Percentiles rank a stretch among this genome's conserved stretches.
These are phyloP conservation scores for Apoda limacodes DNA, from an alignment of 2,888 invertebrate genomes.

Conservation along the genomic window DNA sequence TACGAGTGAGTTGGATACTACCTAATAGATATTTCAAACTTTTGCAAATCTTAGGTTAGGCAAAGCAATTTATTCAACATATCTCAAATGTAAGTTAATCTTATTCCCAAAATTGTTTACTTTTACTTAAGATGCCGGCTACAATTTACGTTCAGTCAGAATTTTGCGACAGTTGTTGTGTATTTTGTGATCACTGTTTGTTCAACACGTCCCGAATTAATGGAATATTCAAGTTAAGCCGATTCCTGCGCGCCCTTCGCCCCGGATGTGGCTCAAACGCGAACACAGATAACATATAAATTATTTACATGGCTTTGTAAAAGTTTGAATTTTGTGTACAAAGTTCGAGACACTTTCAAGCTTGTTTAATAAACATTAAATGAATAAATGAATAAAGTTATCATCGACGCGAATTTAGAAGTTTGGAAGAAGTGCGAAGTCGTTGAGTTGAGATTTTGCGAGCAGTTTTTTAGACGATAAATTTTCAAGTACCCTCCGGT, in stretches of 20 bases:
- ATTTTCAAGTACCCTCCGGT: no score
- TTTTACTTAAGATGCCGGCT: conserved; percentile 18
- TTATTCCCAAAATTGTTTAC: conserved; percentile 30
- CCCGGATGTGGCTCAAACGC: conserved; percentile 24
- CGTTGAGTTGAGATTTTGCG: no score
- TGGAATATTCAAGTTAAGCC: conserved; percentile 52
- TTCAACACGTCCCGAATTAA: conserved; percentile 47
- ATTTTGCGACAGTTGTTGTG: conserved; percentile 35
- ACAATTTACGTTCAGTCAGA: conserved; percentile 19
- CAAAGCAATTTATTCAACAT: no score
- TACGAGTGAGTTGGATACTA: no score
- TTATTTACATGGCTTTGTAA: conserved; percentile 29
- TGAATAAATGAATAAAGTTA: conserved; percentile 42
- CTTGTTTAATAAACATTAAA: conserved; percentile 41
- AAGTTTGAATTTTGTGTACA: conserved; percentile 21
- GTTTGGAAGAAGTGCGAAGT: no score
- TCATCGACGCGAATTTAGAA: no score
- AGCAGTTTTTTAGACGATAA: no score
- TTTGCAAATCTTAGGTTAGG: no score
- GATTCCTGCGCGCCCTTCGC: conserved; percentile 28
- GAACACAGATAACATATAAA: conserved; percentile 34
- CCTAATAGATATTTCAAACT: no score
- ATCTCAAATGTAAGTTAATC: no score
- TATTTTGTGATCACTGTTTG: conserved; percentile 49
- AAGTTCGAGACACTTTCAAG: conserved; percentile 9